A percentile compares a stretch with the other conserved stretches of the same genome.
phyloP scores from a whole-genome alignment of 2,797 vertebrate genomes.

The Urophycis tenuis region DNA sequence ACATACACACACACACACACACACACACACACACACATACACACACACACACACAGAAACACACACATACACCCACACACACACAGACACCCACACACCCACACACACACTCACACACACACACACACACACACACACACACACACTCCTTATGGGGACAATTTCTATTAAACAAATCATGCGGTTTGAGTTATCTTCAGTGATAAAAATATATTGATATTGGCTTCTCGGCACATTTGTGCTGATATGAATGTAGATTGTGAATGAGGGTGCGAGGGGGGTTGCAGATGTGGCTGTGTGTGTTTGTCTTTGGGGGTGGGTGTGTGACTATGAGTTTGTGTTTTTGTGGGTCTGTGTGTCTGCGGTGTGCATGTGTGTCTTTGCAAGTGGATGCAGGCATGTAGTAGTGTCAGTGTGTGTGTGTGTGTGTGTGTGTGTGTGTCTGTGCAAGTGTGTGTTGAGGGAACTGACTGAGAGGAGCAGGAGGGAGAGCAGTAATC shows the following conservation, averaged over 20 bases:
- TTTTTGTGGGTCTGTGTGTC: neutral
- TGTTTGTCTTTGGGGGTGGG: neutral
- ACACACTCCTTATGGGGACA: neutral
- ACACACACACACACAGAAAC: neutral
- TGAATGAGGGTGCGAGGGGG: neutral
- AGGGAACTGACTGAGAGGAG: constrained; percentile 36
- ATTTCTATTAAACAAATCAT: constrained; percentile 27
- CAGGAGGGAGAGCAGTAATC: constrained; percentile 67
- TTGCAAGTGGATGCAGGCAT: too few species aligned
- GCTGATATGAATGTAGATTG: constrained; percentile 2
- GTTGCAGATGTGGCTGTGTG: too few species aligned
- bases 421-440: neutral
- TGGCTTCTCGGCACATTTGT: constrained; percentile 2
- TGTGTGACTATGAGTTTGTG: neutral
- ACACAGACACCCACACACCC: neutral
- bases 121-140: neutral
- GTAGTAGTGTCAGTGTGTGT: too few species aligned
- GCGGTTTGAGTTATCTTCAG: constrained; percentile 23
- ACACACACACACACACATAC: neutral
- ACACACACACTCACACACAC: neutral
- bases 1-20: neutral
- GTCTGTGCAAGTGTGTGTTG: neutral
- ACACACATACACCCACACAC: neutral
- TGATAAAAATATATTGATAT: neutral
- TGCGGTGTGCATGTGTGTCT: neutral